Conservation (phyloP, 2,113 vertebrate genomes). For the Heptranchias perlo region DNA sequence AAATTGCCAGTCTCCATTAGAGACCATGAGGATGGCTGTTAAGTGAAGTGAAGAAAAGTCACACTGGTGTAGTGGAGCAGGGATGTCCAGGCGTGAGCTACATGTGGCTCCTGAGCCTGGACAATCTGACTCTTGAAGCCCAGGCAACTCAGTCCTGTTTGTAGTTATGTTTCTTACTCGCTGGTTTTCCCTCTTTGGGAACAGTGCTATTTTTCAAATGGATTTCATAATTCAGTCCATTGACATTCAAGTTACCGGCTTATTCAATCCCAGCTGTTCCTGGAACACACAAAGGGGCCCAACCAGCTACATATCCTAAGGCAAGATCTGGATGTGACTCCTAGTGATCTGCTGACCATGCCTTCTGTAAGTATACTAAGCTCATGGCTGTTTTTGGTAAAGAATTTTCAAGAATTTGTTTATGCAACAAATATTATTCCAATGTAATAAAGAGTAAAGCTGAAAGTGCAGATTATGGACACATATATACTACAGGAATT, state of each 20-base stretch:
- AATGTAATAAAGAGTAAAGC: background rate
- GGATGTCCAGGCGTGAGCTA: background rate
- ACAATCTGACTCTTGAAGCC: background rate
- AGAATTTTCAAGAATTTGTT: background rate
- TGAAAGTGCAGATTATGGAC: background rate
- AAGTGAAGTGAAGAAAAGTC: background rate
- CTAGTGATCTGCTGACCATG: slow-evolving; percentile 56
- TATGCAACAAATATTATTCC: background rate
- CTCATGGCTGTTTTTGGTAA: background rate
- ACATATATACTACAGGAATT: background rate
- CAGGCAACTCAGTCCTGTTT: background rate
- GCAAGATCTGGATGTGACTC: slow-evolving; percentile 50
- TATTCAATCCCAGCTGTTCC: slow-evolving; percentile 54
- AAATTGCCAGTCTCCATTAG: no score
- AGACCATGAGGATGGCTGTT: background rate
- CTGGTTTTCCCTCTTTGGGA: background rate
- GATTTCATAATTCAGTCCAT: background rate
- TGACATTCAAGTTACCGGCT: background rate
- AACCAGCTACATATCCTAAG: slow-evolving; percentile 57
- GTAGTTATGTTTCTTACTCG: background rate
- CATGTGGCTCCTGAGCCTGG: background rate
- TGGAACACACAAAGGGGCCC: slow-evolving; percentile 49
- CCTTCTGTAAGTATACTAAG: slow-evolving; percentile 50
- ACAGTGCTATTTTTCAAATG: background rate
- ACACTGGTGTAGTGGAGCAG: background rate